phyloP scores from a whole-genome alignment of 1,140 invertebrate species.

The Philopotamus ludificatus region DNA sequence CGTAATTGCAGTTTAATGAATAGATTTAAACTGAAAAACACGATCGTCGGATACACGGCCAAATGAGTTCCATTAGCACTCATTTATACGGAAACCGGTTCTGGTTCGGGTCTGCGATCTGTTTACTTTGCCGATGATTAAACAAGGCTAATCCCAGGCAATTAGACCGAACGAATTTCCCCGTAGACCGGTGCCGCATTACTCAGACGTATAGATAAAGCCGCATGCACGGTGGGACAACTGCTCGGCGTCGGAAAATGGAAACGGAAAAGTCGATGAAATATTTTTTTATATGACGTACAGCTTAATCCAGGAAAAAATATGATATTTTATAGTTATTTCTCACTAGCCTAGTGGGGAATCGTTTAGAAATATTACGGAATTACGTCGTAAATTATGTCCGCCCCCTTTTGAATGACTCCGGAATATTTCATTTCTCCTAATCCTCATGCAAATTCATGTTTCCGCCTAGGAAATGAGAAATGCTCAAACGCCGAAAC shows the following conservation, averaged over 20 bases:
- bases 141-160: conserved; percentile 38
- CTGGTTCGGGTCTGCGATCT: conserved; percentile 10
- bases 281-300: too few relatives aligned
- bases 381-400: conserved; percentile 20
- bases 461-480: conserved; percentile 41
- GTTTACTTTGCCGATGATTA: conserved; percentile 36
- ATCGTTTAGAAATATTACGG: conserved; percentile 8
- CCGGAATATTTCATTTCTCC: conserved; percentile 35
- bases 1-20: too few relatives aligned
- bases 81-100: conserved; percentile 10
- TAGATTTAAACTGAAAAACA: too few relatives aligned
- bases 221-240: too few relatives aligned
- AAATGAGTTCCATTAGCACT: conserved; percentile 15
- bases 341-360: too few relatives aligned
- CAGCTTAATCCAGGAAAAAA: too few relatives aligned
- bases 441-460: conserved; percentile 42
- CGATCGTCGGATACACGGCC: neutral
- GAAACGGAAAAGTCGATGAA: too few relatives aligned
- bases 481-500: conserved; percentile 33
- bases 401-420: conserved; percentile 5
- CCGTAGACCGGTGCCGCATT: conserved; percentile 27
- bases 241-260: too few relatives aligned
- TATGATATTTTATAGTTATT: too few relatives aligned
- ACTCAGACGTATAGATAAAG: conserved; percentile 11
- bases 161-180: conserved; percentile 40